Evolutionary conservation across 2,888 invertebrate genomes (phyloP).

Genomic region (Trisateles emortualis): DNA sequence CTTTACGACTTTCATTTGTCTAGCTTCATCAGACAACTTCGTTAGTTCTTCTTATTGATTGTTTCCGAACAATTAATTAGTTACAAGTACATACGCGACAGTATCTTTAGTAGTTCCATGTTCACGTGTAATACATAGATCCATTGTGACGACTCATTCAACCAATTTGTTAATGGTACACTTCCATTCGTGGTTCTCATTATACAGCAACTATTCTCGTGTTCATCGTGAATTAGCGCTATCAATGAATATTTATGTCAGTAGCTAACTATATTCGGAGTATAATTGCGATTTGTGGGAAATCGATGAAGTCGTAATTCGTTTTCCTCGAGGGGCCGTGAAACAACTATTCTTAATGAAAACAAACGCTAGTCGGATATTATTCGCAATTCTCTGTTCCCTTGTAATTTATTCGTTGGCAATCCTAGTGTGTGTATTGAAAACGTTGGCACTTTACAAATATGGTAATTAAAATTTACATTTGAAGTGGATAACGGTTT

Average conservation of each 20-base stretch:
- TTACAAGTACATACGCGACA: conserved; percentile 27
- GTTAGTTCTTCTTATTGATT: conserved; percentile 39
- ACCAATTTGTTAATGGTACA: conserved; percentile 31
- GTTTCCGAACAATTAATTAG: conserved; percentile 48
- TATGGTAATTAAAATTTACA: conserved; percentile 32
- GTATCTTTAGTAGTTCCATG: conserved; percentile 33
- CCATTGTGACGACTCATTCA: conserved; percentile 27
- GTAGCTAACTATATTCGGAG: conserved; percentile 26
- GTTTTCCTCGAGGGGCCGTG: conserved; percentile 36
- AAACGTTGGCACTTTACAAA: conserved; percentile 15
- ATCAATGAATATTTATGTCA: conserved; percentile 40
- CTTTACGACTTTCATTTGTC: conserved; percentile 52
- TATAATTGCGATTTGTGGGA: conserved; percentile 55
- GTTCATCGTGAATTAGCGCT: conserved; percentile 28
- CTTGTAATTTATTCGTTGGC: conserved; percentile 44
- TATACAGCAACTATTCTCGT: conserved; percentile 28
- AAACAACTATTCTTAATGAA: conserved; percentile 48
- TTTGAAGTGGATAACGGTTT: conserved; percentile 34
- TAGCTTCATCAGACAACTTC: conserved; percentile 46
- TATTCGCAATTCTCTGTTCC: conserved; percentile 34
- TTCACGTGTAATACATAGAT: conserved; percentile 34
- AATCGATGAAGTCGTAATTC: conserved; percentile 51
- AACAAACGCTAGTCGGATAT: conserved; percentile 49
- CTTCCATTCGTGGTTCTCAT: conserved; percentile 18
- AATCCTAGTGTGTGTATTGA: conserved; percentile 15